Percentiles rank a stretch among this genome's conserved stretches.
Conservation (phyloP, 2,888 invertebrate genomes). For the Mesochorus sp. region DNA sequence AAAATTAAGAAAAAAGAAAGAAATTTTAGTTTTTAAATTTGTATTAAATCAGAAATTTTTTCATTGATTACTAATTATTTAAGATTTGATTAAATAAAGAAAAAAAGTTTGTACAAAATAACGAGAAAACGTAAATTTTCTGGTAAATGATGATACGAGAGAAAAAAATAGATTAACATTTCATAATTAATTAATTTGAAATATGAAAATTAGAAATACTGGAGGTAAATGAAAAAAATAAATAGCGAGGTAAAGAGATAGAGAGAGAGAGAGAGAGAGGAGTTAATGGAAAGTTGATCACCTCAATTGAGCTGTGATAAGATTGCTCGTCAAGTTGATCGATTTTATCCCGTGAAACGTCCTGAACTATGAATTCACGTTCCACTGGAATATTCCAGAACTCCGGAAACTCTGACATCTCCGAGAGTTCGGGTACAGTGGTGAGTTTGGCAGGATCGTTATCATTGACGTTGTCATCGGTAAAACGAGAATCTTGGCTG, state of each 20-base stretch:
- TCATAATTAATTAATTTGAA: too few relatives aligned
- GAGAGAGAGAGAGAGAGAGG: neutral
- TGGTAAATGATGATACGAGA: too few relatives aligned
- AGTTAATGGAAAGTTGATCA: constrained; percentile 45
- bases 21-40: too few relatives aligned
- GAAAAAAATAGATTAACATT: too few relatives aligned
- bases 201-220: too few relatives aligned
- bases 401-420: constrained; percentile 61
- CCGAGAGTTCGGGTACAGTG: constrained; percentile 70
- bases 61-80: too few relatives aligned
- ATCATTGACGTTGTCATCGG: constrained; percentile 58
- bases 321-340: constrained; percentile 35
- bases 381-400: constrained; percentile 55
- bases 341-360: neutral
- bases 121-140: too few relatives aligned
- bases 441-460: constrained; percentile 63
- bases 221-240: too few relatives aligned
- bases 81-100: too few relatives aligned
- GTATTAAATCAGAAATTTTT: too few relatives aligned
- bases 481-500: neutral
- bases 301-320: constrained; percentile 57
- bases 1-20: too few relatives aligned
- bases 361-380: neutral
- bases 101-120: too few relatives aligned
- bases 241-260: neutral